phyloP scores from a whole-genome alignment of 2,888 invertebrate species.

The Eumacrocentrus americanus region DNA sequence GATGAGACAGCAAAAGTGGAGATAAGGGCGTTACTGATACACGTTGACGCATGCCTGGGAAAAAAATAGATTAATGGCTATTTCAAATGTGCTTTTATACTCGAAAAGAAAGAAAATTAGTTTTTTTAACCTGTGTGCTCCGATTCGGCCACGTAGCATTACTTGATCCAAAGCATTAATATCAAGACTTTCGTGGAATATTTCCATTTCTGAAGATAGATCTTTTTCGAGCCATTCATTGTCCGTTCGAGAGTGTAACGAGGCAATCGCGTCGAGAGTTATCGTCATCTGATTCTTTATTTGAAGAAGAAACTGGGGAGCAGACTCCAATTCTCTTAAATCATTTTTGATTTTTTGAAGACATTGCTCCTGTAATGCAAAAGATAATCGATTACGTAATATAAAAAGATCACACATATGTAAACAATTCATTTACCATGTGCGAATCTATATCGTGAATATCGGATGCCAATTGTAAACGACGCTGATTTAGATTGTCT shows the following conservation, averaged over 20 bases:
- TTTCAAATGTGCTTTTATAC: neutral
- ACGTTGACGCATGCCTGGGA: conserved; percentile 45
- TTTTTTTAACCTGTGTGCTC: conserved; percentile 44
- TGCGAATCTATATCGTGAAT: conserved; percentile 12
- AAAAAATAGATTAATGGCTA: neutral
- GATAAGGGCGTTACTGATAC: conserved; percentile 44
- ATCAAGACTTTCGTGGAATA: conserved; percentile 18
- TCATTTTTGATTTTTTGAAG: conserved; percentile 4
- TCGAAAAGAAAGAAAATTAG: neutral
- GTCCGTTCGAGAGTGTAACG: neutral
- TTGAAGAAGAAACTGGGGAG: conserved; percentile 1
- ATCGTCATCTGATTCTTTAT: conserved; percentile 15
- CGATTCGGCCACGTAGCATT: conserved; percentile 49
- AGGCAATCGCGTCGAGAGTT: neutral
- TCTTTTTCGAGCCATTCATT: conserved; percentile 1
- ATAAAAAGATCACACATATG: neutral
- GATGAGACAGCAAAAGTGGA: conserved; percentile 33
- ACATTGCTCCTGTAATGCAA: conserved; percentile 3
- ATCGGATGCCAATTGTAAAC: conserved; percentile 10
- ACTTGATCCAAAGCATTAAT: conserved; percentile 51
- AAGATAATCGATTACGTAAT: neutral
- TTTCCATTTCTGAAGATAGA: conserved; percentile 15
- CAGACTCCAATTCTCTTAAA: neutral
- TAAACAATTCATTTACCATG: conserved; percentile 2
- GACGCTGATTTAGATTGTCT: conserved; percentile 1